Conservation (phyloP, 1,140 invertebrate species). For the Solen grandis region DNA sequence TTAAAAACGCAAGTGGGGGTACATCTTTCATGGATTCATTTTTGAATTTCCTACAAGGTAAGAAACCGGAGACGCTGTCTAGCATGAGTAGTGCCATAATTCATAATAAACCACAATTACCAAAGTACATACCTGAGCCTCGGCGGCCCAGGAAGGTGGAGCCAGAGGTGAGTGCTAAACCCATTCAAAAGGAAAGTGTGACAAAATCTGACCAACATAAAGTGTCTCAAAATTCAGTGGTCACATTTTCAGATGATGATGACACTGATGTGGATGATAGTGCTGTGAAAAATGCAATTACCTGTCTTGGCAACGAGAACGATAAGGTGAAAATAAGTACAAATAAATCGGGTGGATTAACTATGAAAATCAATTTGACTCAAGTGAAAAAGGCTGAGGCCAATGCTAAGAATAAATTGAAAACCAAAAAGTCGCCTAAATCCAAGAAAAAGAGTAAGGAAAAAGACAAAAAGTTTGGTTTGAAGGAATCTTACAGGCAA, state of each 20-base stretch:
- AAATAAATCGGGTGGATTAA: constrained; percentile 64
- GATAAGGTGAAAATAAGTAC: constrained; percentile 40
- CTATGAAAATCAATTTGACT: constrained; percentile 67
- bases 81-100: constrained; percentile 75
- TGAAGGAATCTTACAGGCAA: constrained; percentile 4
- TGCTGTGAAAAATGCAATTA: constrained; percentile 66
- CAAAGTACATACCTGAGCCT: constrained; percentile 78
- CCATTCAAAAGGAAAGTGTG: too few species aligned
- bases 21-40: constrained; percentile 76
- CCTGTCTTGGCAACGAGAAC: constrained; percentile 63
- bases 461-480: constrained; percentile 38
- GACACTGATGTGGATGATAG: constrained; percentile 57
- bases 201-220: background rate
- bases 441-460: constrained; percentile 6
- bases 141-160: constrained; percentile 57
- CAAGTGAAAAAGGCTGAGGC: constrained; percentile 55
- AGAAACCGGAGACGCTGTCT: constrained; percentile 79
- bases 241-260: constrained; percentile 69
- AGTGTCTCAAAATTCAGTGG: constrained; percentile 21
- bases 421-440: constrained; percentile 28
- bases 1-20: constrained; percentile 54
- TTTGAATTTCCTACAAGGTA: constrained; percentile 77
- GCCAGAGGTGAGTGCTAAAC: background rate
- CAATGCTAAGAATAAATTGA: constrained; percentile 45
- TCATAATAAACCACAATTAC: constrained; percentile 74